Conservation (phyloP, 1,140 invertebrate species). For the Uloborus diversus region DNA sequence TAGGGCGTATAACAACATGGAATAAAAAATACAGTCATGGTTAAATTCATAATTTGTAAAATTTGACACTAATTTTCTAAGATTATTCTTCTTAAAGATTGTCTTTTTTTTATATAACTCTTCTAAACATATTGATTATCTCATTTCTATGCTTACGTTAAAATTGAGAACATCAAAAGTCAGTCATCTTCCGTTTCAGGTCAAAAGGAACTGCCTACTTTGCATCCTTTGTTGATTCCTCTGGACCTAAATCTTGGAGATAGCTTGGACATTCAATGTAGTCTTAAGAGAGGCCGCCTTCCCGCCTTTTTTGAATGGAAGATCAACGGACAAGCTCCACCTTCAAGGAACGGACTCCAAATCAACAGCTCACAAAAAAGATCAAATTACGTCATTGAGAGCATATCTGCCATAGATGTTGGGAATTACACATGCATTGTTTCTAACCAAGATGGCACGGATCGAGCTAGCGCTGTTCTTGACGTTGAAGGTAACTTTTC, state of each 20-base stretch:
- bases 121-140: too few relatives aligned
- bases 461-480: constrained; percentile 2
- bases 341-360: not conserved
- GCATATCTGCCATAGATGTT: constrained; percentile 10
- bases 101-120: too few relatives aligned
- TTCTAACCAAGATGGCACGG: constrained; percentile 17
- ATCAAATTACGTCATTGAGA: not conserved
- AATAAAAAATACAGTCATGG: too few relatives aligned
- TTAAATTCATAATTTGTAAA: too few relatives aligned
- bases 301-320: constrained; percentile 53
- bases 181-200: too few relatives aligned
- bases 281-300: constrained; percentile 40
- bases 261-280: constrained; percentile 36
- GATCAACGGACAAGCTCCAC: not conserved
- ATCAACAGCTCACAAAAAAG: constrained; percentile 6
- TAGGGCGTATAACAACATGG: too few relatives aligned
- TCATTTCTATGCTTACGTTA: too few relatives aligned
- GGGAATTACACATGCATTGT: constrained; percentile 48
- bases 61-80: too few relatives aligned
- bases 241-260: constrained; percentile 30
- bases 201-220: constrained; percentile 21
- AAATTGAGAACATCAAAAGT: too few relatives aligned
- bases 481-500: constrained; percentile 16
- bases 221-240: constrained; percentile 42
- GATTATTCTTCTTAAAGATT: too few relatives aligned